Percentiles rank a stretch among this genome's conserved stretches.
These are phyloP conservation scores for Desoria tigrina DNA, from an alignment of 2,888 invertebrate species.

Conservation along the genomic window DNA sequence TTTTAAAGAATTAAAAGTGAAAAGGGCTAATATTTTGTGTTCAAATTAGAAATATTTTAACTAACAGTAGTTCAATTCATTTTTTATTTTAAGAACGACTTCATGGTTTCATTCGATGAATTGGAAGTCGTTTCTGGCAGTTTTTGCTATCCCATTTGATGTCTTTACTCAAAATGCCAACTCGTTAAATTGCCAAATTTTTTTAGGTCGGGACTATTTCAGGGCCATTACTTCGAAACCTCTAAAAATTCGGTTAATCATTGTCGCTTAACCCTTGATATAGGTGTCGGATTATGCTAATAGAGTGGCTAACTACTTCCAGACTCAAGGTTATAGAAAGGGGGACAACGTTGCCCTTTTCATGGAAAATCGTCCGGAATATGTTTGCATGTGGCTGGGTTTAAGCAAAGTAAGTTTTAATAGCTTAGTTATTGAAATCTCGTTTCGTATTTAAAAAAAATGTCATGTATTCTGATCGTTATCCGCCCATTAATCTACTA, in stretches of 20 bases:
- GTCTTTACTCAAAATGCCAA: too few species aligned
- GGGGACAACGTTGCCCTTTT: constrained; percentile 87
- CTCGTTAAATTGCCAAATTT: too few species aligned
- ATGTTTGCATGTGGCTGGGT: constrained; percentile 89
- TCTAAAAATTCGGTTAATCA: neutral
- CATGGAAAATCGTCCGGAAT: constrained; percentile 89
- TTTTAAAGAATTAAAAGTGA: too few species aligned
- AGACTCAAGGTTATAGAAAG: constrained; percentile 74
- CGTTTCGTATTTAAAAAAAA: neutral
- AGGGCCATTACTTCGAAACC: neutral
- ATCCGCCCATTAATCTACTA: constrained; percentile 59
- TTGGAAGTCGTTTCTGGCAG: too few species aligned
- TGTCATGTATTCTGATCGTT: neutral
- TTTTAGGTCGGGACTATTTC: neutral
- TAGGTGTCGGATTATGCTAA: constrained; percentile 84
- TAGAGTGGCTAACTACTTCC: constrained; percentile 76
- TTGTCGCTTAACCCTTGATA: constrained; percentile 49
- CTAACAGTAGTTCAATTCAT: too few species aligned
- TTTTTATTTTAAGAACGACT: too few species aligned
- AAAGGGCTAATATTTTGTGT: too few species aligned
- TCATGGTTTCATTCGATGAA: too few species aligned
- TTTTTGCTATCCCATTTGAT: too few species aligned
- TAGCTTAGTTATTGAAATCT: neutral
- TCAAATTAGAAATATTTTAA: too few species aligned
- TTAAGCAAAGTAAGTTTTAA: constrained; percentile 61